Evolutionary conservation across 2,113 vertebrate genomes (phyloP), one percentile per base, ranked within the genome.

Genomic region (Cygnus atratus): DNA sequence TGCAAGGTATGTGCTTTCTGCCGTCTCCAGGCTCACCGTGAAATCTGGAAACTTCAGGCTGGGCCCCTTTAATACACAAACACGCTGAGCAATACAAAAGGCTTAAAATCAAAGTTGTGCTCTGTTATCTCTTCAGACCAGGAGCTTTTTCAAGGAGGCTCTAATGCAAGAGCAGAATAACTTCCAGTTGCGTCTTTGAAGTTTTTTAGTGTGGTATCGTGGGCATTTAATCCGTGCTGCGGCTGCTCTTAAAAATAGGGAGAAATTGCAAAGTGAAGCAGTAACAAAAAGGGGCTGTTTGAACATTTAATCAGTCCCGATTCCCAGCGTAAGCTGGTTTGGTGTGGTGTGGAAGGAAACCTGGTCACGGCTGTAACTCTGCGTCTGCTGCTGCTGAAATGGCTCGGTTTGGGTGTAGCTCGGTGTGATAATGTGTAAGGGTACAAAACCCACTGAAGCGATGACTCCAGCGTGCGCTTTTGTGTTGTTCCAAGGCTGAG

Each of bases 121-220:
- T 78, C 87, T 80, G 65, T 98, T 98, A 98, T 98, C 97, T 97
- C 92, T 52, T 91, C 94, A 87, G 91, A 91, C 87, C 97, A 98
- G 98, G 95, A 98, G 96, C 82, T 84, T 85, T 97, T 87, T 95
- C 87, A 83, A 81, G 92, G 84, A 95, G 96, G 83, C 93, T 94
- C 82, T 84, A 67, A 80, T 70, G 86, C 90, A 87, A 95, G 54
- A 90, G 95, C 96, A 94, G 95, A 97, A 96, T 97, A 93, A 97
- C 97, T 98, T 95, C 76, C 91, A 87, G 84, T 95, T 43, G 79
- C 50, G 71, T 85, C 97, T 98, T 98, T 98, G 98, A 98, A 98
- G 97, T 97, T 97, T 96, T 92, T 46, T 76, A 26, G 82, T 71
- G 65, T 76, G 83, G 82, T 96, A 90, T 92, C 96, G 18, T 84